Conservation (phyloP, 64 coral and sea anemone species). For the Stichodactyla helianthus region DNA sequence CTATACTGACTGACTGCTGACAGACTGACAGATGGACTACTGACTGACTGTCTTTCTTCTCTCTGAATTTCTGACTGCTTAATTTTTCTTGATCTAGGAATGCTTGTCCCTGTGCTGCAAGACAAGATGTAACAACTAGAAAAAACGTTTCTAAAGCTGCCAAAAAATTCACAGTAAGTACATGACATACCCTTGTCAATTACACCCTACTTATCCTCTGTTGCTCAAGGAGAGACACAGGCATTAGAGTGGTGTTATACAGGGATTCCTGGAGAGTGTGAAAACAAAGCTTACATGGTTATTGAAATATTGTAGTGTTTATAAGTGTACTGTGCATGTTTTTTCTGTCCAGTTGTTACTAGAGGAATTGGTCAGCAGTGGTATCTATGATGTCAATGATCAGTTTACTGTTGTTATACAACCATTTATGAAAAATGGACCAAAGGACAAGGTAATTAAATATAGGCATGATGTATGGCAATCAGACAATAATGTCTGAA, state of each 20-base stretch:
- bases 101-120: conserved; percentile 61
- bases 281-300: too few species aligned
- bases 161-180: conserved; percentile 60
- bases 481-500: too few species aligned
- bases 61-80: neutral
- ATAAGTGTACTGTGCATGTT: neutral
- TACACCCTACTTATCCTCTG: too few species aligned
- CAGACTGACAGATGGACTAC: too few species aligned
- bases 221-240: too few species aligned
- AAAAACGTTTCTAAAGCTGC: conserved; percentile 36
- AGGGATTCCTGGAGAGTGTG: too few species aligned
- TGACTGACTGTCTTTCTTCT: too few species aligned
- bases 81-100: conserved; percentile 25
- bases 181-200: neutral
- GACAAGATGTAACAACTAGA: neutral
- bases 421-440: conserved; percentile 54
- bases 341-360: conserved; percentile 42
- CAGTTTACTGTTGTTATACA: conserved; percentile 86
- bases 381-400: conserved; percentile 64
- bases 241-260: too few species aligned
- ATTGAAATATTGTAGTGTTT: too few species aligned
- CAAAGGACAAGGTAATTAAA: conserved; percentile 37
- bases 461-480: too few species aligned
- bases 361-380: conserved; percentile 80
- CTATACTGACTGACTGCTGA: too few species aligned